Percentiles rank a stretch among this genome's conserved stretches.
These are phyloP conservation scores for Allygus modestus DNA, from an alignment of 2,888 invertebrate species.

Conservation along the genomic window DNA sequence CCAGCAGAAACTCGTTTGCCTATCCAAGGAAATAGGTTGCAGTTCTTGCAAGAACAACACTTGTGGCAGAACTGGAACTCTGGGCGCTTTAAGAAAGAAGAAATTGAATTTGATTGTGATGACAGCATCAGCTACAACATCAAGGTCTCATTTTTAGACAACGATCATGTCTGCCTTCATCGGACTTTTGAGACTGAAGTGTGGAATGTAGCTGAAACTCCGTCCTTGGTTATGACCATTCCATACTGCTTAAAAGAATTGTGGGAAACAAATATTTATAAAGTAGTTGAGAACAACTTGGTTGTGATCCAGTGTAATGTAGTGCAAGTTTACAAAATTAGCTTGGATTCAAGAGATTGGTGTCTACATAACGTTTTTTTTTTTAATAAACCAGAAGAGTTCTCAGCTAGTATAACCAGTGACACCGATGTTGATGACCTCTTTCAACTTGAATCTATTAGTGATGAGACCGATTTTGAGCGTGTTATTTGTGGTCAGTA, in stretches of 20 bases:
- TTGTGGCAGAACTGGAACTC: constrained; percentile 29
- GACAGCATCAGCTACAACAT: constrained; percentile 44
- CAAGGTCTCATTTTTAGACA: constrained; percentile 34
- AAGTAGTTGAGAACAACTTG: not conserved
- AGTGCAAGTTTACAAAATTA: constrained; percentile 23
- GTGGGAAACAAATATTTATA: constrained; percentile 26
- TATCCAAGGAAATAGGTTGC: not conserved
- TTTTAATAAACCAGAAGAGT: constrained; percentile 41
- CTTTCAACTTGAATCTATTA: not conserved
- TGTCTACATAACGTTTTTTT: not conserved
- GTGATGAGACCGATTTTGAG: constrained; percentile 1
- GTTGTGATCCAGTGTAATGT: constrained; percentile 45
- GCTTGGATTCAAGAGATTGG: constrained; percentile 12
- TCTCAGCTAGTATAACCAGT: not conserved
- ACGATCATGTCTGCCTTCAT: constrained; percentile 30
- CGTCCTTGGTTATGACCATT: not conserved
- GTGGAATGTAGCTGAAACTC: constrained; percentile 16
- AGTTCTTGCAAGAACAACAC: constrained; percentile 19
- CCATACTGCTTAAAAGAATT: constrained; percentile 19
- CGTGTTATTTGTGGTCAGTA: constrained; percentile 32
- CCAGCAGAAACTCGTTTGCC: not conserved
- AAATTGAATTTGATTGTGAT: constrained; percentile 53
- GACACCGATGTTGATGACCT: not conserved
- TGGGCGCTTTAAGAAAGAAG: constrained; percentile 19
- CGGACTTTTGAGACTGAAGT: constrained; percentile 30